Conservation (phyloP, 2,888 invertebrate genomes). For the Mimas tiliae region DNA sequence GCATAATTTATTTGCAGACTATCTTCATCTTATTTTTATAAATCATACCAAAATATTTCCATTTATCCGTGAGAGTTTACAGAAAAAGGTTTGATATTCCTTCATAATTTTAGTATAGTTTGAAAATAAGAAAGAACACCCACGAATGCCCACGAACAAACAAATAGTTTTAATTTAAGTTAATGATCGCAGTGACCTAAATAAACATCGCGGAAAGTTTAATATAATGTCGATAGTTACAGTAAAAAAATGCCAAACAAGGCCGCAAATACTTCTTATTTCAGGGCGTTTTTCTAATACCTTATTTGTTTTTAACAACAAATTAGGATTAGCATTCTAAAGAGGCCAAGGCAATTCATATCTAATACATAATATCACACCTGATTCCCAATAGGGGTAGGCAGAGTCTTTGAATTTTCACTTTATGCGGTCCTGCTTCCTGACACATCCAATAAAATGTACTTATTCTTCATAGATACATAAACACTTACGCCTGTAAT, state of each 20-base stretch:
- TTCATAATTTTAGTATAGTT: too few relatives aligned
- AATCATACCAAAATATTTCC: background rate
- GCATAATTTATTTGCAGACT: background rate
- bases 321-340: background rate
- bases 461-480: too few relatives aligned
- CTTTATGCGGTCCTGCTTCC: too few relatives aligned
- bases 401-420: too few relatives aligned
- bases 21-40: too few relatives aligned
- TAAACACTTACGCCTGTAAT: too few relatives aligned
- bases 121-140: too few relatives aligned
- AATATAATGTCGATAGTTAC: slow-evolving; percentile 33
- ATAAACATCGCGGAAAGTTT: slow-evolving; percentile 40
- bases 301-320: background rate
- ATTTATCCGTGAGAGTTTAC: background rate
- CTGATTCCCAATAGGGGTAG: too few relatives aligned
- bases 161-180: slow-evolving; percentile 40
- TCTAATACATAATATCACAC: background rate
- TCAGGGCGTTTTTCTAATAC: background rate
- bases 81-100: too few relatives aligned
- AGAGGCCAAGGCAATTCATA: background rate
- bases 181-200: slow-evolving; percentile 45
- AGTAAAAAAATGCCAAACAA: slow-evolving; percentile 28
- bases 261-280: background rate
- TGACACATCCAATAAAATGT: background rate
- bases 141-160: slow-evolving; percentile 34